These are phyloP conservation scores for Kryptolebias marmoratus DNA, from an alignment of 2,113 vertebrate species.

Conservation along the genomic window DNA sequence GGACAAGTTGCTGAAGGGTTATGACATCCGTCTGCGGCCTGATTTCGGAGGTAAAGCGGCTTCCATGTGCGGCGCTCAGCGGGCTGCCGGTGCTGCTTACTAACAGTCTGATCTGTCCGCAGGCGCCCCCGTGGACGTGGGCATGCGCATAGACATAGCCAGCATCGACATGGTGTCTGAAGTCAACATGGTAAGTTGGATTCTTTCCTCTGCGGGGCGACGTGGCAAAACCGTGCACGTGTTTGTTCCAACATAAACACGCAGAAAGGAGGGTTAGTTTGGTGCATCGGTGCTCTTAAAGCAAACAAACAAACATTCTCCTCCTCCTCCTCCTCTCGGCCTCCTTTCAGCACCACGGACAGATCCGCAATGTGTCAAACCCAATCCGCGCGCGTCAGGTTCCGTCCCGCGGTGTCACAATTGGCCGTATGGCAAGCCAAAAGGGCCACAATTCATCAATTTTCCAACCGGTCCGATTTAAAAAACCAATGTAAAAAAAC, in stretches of 20 bases:
- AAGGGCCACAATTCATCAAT: no score
- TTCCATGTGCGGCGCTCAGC: not conserved
- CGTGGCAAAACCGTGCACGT: no score
- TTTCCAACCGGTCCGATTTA: no score
- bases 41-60: conserved; percentile 90
- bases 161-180: conserved; percentile 96
- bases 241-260: not conserved
- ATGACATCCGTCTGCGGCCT: conserved; percentile 94
- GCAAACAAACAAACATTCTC: no score
- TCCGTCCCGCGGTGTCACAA: conserved; percentile 46
- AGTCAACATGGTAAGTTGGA: conserved; percentile 94
- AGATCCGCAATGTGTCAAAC: conserved; percentile 55
- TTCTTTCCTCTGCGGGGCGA: not conserved
- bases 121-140: conserved; percentile 93
- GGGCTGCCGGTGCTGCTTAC: not conserved
- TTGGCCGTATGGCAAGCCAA: conserved; percentile 15
- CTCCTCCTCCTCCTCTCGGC: not conserved
- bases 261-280: not conserved
- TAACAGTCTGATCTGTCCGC: conserved; percentile 25
- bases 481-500: no score
- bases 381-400: conserved; percentile 33
- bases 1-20: conserved; percentile 94
- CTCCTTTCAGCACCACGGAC: conserved; percentile 38
- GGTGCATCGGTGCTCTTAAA: conserved; percentile 7
- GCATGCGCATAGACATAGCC: conserved; percentile 93